Percentiles rank a stretch among this genome's conserved stretches.
phyloP scores from a whole-genome alignment of 2,113 vertebrate genomes.

The Vulpes lagopus region DNA sequence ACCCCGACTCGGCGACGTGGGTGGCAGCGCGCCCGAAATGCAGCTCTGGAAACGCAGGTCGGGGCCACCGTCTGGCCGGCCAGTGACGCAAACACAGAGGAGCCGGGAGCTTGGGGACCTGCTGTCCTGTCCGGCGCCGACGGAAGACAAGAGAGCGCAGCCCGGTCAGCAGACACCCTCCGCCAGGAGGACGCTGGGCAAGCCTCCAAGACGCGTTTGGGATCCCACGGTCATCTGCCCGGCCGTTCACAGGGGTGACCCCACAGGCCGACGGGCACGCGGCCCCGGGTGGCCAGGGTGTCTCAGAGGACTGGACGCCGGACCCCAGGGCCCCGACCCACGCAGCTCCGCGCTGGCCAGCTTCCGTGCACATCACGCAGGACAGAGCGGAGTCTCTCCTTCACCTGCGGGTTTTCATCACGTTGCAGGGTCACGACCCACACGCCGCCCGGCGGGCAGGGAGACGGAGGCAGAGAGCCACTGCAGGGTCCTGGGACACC shows the following conservation, averaged over 20 bases:
- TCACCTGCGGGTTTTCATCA: neutral
- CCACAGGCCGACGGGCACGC: too few species aligned
- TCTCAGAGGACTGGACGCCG: neutral
- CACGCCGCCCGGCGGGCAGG: too few species aligned
- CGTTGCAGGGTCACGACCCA: too few species aligned
- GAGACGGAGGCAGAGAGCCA: neutral
- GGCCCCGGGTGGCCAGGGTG: too few species aligned
- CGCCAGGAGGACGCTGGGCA: neutral
- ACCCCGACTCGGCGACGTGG: neutral
- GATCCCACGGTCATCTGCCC: neutral
- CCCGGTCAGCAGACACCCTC: neutral
- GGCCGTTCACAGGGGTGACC: neutral
- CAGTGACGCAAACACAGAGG: neutral
- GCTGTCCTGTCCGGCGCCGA: neutral
- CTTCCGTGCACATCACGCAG: neutral
- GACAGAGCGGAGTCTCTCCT: neutral
- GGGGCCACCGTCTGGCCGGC: neutral
- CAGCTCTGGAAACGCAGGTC: neutral
- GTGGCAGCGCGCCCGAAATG: fast-evolving
- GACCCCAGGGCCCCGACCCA: neutral
- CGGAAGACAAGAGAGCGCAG: neutral
- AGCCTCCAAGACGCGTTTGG: neutral
- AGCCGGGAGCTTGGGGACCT: neutral
- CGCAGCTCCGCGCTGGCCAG: too few species aligned
- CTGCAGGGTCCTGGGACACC: neutral